A percentile compares a stretch with the other conserved stretches of the same genome.
Evolutionary conservation across 1,140 invertebrate genomes (phyloP).

Genomic region (Fopius arisanus): DNA sequence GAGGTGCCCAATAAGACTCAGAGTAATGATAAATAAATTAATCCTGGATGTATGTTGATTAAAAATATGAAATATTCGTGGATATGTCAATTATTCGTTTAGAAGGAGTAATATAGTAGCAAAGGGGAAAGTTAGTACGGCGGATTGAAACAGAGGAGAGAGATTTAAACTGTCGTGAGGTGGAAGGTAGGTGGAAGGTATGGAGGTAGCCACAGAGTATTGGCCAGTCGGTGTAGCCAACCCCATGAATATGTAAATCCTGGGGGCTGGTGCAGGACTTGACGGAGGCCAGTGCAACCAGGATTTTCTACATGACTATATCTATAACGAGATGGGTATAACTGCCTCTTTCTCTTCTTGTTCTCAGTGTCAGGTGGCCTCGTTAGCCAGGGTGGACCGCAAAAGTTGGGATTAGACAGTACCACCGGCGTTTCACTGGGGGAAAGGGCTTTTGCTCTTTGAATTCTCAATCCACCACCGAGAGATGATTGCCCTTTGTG

Average conservation of each 20-base stretch:
- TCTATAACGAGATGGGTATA: neutral
- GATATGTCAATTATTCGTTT: neutral
- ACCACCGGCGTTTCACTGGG: neutral
- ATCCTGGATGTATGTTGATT: no score
- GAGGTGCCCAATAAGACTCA: no score
- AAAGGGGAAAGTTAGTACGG: conserved; percentile 16
- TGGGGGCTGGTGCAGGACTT: neutral
- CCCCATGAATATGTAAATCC: conserved; percentile 19
- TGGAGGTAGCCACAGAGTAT: conserved; percentile 32
- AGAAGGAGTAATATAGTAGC: neutral
- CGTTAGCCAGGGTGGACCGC: conserved; percentile 4
- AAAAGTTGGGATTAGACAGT: conserved; percentile 13
- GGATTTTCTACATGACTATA: neutral
- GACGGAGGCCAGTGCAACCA: neutral
- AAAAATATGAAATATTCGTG: neutral
- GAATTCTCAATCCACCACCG: neutral
- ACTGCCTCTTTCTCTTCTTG: neutral
- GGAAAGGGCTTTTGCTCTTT: neutral
- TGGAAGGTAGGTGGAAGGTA: conserved; percentile 31
- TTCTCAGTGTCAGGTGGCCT: conserved; percentile 7
- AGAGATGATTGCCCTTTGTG: neutral
- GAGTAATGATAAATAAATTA: no score
- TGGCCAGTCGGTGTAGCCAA: neutral
- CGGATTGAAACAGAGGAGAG: conserved; percentile 36
- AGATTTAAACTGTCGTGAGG: conserved; percentile 31